Conservation (phyloP, 2,888 invertebrate genomes). For the Tyria jacobaeae region DNA sequence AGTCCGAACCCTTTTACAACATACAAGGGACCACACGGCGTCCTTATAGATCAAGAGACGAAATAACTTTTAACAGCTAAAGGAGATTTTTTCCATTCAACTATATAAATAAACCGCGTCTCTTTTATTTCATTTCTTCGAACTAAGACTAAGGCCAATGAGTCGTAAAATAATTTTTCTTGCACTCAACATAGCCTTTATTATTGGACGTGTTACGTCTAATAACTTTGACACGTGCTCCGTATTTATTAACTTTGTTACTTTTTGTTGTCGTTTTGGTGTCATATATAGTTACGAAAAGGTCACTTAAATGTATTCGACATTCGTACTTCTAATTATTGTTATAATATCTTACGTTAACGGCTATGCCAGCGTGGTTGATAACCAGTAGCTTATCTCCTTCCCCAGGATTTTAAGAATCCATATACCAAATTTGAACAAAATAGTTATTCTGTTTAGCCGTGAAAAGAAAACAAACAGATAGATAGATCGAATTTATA, state of each 20-base stretch:
- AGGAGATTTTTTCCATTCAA: not conserved
- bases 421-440: no score
- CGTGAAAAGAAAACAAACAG: no score
- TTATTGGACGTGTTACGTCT: conserved; percentile 40
- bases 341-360: no score
- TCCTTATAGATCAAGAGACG: no score
- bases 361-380: no score
- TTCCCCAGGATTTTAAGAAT: no score
- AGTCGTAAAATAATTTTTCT: conserved; percentile 25
- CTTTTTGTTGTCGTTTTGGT: conserved; percentile 35
- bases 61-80: no score
- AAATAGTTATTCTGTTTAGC: no score
- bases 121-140: conserved; percentile 12
- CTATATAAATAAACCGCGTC: not conserved
- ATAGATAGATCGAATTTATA: no score
- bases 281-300: conserved; percentile 2
- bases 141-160: conserved; percentile 13
- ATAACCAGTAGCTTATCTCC: no score
- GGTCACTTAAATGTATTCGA: not conserved
- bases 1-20: no score
- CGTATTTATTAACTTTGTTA: conserved; percentile 45
- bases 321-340: not conserved
- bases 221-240: conserved; percentile 55
- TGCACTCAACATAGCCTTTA: conserved; percentile 35
- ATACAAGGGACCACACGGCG: no score